A percentile compares a stretch with the other conserved stretches of the same genome.
These are phyloP conservation scores for Drosophila incognita DNA, from an alignment of 2,888 invertebrate species.

Conservation along the genomic window DNA sequence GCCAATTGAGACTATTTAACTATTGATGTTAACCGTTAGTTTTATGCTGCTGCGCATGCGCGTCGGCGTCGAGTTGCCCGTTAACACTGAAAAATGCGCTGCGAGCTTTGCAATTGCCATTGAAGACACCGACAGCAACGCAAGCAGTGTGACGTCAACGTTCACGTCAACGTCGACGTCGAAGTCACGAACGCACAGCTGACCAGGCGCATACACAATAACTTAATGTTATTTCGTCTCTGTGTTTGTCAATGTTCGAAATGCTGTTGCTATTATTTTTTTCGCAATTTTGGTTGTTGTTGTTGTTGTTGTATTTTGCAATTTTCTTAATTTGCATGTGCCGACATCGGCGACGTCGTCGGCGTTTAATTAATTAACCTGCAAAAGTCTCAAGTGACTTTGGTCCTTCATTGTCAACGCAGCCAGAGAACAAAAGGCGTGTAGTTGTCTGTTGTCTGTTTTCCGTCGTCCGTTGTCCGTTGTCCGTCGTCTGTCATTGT, in stretches of 20 bases:
- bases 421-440: slow-evolving; percentile 45
- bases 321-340: slow-evolving; percentile 81
- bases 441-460: slow-evolving; percentile 6
- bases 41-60: slow-evolving; percentile 70
- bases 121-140: slow-evolving; percentile 54
- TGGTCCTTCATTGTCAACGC: slow-evolving; percentile 66
- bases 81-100: slow-evolving; percentile 60
- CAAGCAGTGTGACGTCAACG: slow-evolving; percentile 29
- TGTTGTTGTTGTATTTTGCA: slow-evolving; percentile 70
- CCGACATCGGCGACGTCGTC: slow-evolving; percentile 50
- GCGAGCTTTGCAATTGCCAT: slow-evolving; percentile 60
- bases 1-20: slow-evolving; percentile 25
- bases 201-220: slow-evolving; percentile 64
- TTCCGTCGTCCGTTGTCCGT: neutral
- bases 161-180: slow-evolving; percentile 35
- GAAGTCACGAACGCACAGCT: slow-evolving; percentile 42
- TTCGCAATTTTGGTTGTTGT: slow-evolving; percentile 9
- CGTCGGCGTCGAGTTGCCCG: slow-evolving; percentile 53
- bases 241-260: slow-evolving; percentile 46
- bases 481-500: slow-evolving; percentile 11
- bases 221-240: slow-evolving; percentile 35
- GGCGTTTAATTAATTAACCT: slow-evolving; percentile 73
- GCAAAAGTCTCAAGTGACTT: slow-evolving; percentile 72
- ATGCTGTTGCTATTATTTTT: slow-evolving; percentile 30
- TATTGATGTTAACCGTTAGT: slow-evolving; percentile 47